Percentiles rank a stretch among this genome's conserved stretches.
These are phyloP conservation scores for Natrix natrix DNA, from an alignment of 2,797 vertebrate species.

Conservation along the genomic window DNA sequence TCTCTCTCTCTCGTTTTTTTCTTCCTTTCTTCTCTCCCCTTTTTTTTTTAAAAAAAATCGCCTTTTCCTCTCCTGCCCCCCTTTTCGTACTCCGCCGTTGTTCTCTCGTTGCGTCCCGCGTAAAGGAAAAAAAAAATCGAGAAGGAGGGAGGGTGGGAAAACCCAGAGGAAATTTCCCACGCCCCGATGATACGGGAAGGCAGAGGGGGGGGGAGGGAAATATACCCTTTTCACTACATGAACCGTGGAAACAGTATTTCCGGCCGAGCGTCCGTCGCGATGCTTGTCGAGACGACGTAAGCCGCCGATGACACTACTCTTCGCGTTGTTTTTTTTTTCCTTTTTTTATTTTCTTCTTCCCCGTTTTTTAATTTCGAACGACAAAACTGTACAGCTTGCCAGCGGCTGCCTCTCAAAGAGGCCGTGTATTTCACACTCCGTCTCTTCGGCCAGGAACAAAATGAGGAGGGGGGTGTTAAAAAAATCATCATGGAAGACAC, in stretches of 20 bases:
- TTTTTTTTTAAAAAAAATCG: too few species aligned
- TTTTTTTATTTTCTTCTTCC: not conserved
- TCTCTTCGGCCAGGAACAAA: too few species aligned
- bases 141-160: not conserved
- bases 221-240: constrained; percentile 66
- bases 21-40: not conserved
- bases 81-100: too few species aligned
- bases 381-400: constrained; percentile 58
- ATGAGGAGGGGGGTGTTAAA: too few species aligned
- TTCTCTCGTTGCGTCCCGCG: too few species aligned
- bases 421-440: constrained; percentile 28
- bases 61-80: too few species aligned
- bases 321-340: constrained; percentile 50
- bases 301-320: constrained; percentile 68
- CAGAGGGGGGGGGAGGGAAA: not conserved
- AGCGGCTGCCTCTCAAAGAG: constrained; percentile 61
- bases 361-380: not conserved
- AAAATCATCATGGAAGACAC: too few species aligned
- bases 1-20: too few species aligned
- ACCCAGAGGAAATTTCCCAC: not conserved
- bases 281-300: constrained; percentile 51
- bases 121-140: not conserved
- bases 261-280: constrained; percentile 68
- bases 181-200: not conserved
- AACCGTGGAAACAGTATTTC: constrained; percentile 71